These are phyloP conservation scores for Etheostoma cragini DNA, from an alignment of 2,113 vertebrate species.

Conservation along the genomic window DNA sequence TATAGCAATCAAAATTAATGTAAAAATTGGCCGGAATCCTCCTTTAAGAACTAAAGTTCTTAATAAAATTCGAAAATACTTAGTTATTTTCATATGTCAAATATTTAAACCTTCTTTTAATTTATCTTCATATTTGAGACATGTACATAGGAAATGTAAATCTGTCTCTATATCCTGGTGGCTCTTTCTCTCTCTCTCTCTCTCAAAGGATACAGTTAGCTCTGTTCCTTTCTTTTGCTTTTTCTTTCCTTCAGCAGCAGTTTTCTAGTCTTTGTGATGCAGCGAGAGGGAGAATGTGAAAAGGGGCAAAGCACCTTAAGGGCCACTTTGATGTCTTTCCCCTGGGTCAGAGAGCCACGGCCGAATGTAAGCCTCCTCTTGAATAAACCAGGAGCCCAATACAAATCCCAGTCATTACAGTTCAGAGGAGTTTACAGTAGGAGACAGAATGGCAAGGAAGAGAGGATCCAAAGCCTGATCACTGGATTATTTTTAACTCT, in stretches of 20 bases:
- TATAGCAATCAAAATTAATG: too few species aligned
- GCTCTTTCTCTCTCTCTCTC: too few species aligned
- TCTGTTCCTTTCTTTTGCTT: not conserved
- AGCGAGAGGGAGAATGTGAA: slow-evolving; percentile 42
- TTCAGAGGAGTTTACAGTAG: slow-evolving; percentile 43
- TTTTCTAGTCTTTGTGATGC: slow-evolving; percentile 32
- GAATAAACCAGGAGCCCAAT: slow-evolving; percentile 64
- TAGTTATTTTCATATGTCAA: too few species aligned
- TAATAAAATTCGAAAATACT: too few species aligned
- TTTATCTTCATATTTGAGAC: too few species aligned
- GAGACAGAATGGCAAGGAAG: not conserved
- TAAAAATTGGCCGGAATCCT: too few species aligned
- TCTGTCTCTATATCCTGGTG: too few species aligned
- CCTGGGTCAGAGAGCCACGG: slow-evolving; percentile 61
- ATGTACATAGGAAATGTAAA: too few species aligned
- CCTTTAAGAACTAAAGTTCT: too few species aligned
- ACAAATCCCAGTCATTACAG: slow-evolving; percentile 69
- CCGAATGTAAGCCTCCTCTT: slow-evolving; percentile 61
- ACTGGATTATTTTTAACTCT: slow-evolving; percentile 35
- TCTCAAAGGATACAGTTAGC: not conserved
- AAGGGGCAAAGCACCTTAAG: slow-evolving; percentile 58
- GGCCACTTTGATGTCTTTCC: slow-evolving; percentile 74
- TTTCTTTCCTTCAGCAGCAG: slow-evolving; percentile 21
- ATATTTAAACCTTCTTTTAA: too few species aligned
- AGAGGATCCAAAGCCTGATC: slow-evolving; percentile 29